Base-by-base conservation (phyloP, 2,797 vertebrate species). In the Saxicola maurus region DNA sequence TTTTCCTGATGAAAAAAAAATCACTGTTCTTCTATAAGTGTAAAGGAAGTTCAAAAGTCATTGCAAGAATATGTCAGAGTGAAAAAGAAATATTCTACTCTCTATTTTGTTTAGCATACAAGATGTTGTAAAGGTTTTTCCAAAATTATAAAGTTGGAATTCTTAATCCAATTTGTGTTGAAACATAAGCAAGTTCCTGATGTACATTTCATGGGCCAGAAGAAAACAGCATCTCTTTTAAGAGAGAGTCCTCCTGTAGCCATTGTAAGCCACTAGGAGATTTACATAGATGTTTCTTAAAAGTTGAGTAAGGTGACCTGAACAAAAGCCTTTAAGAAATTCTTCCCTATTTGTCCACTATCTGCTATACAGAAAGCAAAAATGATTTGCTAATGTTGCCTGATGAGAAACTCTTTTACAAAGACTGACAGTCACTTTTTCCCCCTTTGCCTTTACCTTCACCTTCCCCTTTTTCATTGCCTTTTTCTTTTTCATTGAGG, bases 391-490 rank as follows among this genome's bases (percentile, higher is more conserved):
- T 33, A 38, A 27, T 15, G 1, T 24, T 82, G 73, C 23, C 15
- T 49, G 6, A 18, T 28, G 10, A 5, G 7, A 68, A 76, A 25
- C 3, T 43, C 23, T 60, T 43, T 43, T 3, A 33, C 7, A 48
- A 43, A 72, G 9, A 67, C 3, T 6, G 31, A 31, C 11, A 46
- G 16, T 25, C 11, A 51, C 0, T 51, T 57, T n/a, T 23, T 23
- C 10, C 3, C 11, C 2, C 10, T 30, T 40, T 2, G 18, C 5
- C 1, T 20, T n/a, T 6, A 6, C 2, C 1, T 24, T 33, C 8
- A 11, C 5, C 1, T 20, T n/a, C 13, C 9, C 18, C 17, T 43
- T 8, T 35, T 37, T 8, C 23, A 16, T 35, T 56, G 15, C 21
- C 9, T 25, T 31, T 40, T 30, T 15, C 5, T 14, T 23, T 64